Evolutionary conservation across 1,140 invertebrate genomes (phyloP).

Genomic region (Eumeta japonica): DNA sequence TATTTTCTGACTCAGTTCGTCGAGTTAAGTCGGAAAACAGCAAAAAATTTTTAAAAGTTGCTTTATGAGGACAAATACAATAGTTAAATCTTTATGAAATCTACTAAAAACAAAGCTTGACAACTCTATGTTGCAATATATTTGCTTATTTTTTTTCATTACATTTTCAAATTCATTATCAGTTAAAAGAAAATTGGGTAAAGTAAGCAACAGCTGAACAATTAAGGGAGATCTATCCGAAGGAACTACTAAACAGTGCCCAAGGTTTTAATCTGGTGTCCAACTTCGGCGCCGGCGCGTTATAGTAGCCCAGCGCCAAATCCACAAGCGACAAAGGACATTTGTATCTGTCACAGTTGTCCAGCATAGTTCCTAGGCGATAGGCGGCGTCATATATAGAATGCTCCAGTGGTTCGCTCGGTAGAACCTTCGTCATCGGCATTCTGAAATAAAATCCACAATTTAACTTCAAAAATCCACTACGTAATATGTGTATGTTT

Average conservation of each 20-base stretch:
- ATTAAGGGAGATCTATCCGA: no score
- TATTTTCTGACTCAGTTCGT: no score
- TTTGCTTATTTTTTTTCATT: no score
- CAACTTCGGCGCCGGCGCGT: constrained; percentile 37
- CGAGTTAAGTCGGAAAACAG: no score
- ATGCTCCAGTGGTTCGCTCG: constrained; percentile 67
- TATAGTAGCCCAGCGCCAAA: constrained; percentile 70
- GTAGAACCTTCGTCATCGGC: constrained; percentile 62
- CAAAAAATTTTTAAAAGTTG: no score
- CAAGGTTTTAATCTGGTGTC: constrained; percentile 27
- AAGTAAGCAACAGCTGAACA: no score
- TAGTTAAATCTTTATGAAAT: no score
- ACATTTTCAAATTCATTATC: no score
- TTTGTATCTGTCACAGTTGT: constrained; percentile 62
- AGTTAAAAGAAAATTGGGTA: no score
- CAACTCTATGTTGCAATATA: no score
- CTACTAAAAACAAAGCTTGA: no score
- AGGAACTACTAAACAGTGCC: constrained; percentile 36
- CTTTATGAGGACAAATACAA: no score
- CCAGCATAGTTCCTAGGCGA: constrained; percentile 49
- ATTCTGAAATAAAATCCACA: constrained; percentile 51
- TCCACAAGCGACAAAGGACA: constrained; percentile 74
- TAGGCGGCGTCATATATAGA: constrained; percentile 66
- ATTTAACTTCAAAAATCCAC: not conserved
- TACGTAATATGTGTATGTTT: not conserved